These are phyloP conservation scores for Ametastegia equiseti DNA, from an alignment of 2,888 invertebrate genomes.

Conservation along the genomic window DNA sequence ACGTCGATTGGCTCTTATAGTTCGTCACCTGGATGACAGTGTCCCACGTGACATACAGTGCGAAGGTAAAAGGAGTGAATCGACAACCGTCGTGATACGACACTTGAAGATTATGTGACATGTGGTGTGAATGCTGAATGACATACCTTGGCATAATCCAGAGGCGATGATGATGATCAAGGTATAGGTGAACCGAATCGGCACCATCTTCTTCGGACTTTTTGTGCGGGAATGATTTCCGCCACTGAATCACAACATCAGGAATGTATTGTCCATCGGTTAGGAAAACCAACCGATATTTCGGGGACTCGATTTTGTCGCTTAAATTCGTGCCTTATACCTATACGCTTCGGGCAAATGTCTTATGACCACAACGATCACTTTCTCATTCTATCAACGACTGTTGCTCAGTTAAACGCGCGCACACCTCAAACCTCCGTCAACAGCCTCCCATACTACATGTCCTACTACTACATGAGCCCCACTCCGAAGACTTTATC, in stretches of 20 bases:
- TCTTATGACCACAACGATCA: neutral
- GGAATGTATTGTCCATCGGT: neutral
- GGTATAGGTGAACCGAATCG: neutral
- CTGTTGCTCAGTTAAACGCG: neutral
- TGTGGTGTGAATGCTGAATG: neutral
- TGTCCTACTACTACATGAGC: neutral
- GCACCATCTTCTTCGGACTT: neutral
- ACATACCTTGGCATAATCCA: constrained; percentile 3
- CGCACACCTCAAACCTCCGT: neutral
- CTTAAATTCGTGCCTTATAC: neutral
- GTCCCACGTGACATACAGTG: neutral
- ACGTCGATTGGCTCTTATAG: neutral
- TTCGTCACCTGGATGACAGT: constrained; percentile 3
- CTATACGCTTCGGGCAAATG: neutral
- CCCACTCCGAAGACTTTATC: neutral
- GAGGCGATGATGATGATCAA: neutral
- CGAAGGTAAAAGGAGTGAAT: neutral
- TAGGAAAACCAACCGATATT: neutral
- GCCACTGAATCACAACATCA: neutral
- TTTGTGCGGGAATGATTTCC: neutral
- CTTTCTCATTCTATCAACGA: neutral
- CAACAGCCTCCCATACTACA: neutral
- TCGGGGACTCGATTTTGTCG: neutral
- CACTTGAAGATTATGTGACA: neutral
- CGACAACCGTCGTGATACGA: neutral